Percentiles rank a stretch among this genome's conserved stretches.
Evolutionary conservation across 2,113 vertebrate genomes (phyloP).

Genomic region (Mirza zaza): DNA sequence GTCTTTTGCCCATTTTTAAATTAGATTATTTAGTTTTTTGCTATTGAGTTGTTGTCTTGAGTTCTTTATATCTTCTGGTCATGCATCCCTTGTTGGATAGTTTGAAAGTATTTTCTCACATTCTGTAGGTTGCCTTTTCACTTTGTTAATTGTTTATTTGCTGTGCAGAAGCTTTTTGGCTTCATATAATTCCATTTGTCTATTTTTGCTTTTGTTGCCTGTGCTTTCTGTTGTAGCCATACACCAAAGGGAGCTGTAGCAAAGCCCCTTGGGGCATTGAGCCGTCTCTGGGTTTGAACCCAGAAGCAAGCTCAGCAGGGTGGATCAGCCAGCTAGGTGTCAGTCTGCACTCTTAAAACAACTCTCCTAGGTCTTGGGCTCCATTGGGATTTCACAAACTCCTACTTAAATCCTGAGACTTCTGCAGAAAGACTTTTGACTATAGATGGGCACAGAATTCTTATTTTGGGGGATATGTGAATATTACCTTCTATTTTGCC

Average conservation of each 20-base stretch:
- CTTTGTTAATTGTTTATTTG: background rate
- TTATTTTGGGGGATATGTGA: too few relatives aligned
- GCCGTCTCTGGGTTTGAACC: background rate
- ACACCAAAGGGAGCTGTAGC: background rate
- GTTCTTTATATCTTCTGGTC: too few relatives aligned
- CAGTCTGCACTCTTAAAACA: background rate
- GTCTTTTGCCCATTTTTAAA: too few relatives aligned
- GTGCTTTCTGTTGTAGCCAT: background rate
- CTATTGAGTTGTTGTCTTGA: too few relatives aligned
- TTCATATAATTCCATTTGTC: background rate
- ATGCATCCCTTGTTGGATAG: too few relatives aligned
- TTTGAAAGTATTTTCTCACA: background rate
- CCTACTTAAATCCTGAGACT: background rate
- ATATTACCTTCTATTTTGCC: background rate
- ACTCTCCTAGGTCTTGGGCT: background rate
- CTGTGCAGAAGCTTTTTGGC: background rate
- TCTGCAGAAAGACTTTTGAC: background rate
- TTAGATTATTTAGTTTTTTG: too few relatives aligned
- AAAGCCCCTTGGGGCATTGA: background rate
- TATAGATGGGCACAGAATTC: background rate
- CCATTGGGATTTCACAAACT: background rate
- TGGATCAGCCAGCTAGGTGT: background rate
- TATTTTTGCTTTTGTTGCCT: background rate
- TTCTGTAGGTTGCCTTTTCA: background rate
- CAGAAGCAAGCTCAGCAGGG: background rate